phyloP scores from a whole-genome alignment of 2,888 invertebrate genomes.

The Pristionchus japonicus region DNA sequence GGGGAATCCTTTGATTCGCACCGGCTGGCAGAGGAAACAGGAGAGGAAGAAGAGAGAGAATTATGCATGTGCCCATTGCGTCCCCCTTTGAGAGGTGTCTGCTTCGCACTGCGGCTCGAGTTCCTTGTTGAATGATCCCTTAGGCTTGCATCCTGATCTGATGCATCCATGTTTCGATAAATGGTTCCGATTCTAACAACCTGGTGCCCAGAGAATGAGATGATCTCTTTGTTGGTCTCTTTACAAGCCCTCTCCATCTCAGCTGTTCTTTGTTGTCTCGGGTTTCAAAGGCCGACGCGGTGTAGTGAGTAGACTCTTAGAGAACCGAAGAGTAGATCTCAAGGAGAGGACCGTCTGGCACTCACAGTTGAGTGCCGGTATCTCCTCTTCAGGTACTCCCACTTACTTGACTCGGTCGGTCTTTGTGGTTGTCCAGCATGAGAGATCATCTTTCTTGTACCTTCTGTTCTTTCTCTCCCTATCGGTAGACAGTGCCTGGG shows the following conservation, averaged over 20 bases:
- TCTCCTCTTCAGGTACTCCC: slow-evolving; percentile 13
- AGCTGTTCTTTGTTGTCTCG: slow-evolving; percentile 15
- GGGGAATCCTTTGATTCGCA: slow-evolving; percentile 4
- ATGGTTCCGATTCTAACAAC: not conserved
- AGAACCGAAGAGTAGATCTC: not conserved
- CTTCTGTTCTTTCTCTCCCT: too few species aligned
- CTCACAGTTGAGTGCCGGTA: not conserved
- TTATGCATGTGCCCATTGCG: slow-evolving; percentile 20
- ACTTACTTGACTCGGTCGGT: not conserved
- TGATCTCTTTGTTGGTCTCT: not conserved
- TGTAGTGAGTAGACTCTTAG: not conserved
- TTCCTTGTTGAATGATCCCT: too few species aligned
- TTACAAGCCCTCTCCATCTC: not conserved
- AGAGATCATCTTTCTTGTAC: not conserved
- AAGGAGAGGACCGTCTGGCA: slow-evolving; percentile 27
- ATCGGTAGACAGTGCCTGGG: not conserved
- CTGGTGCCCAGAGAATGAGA: not conserved
- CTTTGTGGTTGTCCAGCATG: too few species aligned
- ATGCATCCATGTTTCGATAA: too few species aligned
- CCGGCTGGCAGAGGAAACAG: not conserved
- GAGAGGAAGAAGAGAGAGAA: not conserved
- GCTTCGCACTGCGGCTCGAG: too few species aligned
- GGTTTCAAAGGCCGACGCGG: not conserved
- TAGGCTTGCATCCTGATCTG: too few species aligned
- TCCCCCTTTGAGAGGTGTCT: not conserved